phyloP scores from a whole-genome alignment of 2,797 vertebrate genomes.

The Lacerta viridis region DNA sequence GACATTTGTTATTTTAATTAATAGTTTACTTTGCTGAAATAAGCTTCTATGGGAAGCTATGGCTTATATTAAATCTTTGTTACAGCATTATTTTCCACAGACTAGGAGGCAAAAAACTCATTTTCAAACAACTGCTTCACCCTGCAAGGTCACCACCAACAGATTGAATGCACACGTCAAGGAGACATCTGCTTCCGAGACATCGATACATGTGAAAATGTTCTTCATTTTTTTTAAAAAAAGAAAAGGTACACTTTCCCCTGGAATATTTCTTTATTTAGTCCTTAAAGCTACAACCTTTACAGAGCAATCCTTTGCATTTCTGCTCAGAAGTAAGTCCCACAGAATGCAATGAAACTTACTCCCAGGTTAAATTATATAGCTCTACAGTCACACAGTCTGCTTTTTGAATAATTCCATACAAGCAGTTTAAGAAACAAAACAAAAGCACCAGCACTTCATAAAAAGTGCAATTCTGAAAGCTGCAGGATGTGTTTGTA shows the following conservation, averaged over 20 bases:
- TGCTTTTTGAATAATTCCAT: not conserved
- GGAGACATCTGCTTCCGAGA: constrained; percentile 82
- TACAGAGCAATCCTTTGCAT: constrained; percentile 49
- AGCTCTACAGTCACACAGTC: not conserved
- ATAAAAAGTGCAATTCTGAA: not conserved
- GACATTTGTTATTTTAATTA: constrained; percentile 89
- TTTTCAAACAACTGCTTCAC: constrained; percentile 81
- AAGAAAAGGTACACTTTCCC: constrained; percentile 71
- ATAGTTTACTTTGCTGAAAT: constrained; percentile 87
- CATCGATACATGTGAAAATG: constrained; percentile 73
- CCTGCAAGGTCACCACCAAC: constrained; percentile 82
- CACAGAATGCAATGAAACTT: not conserved
- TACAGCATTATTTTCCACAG: constrained; percentile 83
- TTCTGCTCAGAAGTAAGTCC: constrained; percentile 62
- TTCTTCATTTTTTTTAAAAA: constrained; percentile 71
- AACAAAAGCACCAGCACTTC: not conserved
- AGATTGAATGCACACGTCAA: constrained; percentile 84
- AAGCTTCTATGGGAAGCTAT: constrained; percentile 78
- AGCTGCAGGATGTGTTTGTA: not conserved
- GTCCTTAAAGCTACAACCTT: constrained; percentile 72
- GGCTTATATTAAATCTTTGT: constrained; percentile 83
- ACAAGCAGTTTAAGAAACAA: not conserved
- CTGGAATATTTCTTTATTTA: constrained; percentile 76
- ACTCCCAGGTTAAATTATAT: not conserved
- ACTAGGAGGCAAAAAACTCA: constrained; percentile 81